A percentile compares a stretch with the other conserved stretches of the same genome.
phyloP scores from a whole-genome alignment of 2,113 vertebrate genomes.

The Ammodramus savannarum region DNA sequence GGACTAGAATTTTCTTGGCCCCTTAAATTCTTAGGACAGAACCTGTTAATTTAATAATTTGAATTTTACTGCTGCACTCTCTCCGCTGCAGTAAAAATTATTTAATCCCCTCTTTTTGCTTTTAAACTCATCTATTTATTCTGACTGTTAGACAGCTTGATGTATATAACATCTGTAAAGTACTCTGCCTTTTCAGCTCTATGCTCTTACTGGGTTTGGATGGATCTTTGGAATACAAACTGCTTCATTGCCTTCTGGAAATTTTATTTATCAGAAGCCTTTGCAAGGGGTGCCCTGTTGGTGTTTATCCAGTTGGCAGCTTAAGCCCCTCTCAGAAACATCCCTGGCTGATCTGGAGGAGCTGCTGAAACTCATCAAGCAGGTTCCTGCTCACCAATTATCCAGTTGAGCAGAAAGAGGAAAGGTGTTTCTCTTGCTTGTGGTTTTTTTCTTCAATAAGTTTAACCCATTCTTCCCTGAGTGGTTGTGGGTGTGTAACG shows the following conservation, averaged over 20 bases:
- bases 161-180: not conserved
- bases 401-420: conserved; percentile 39
- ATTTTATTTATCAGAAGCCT: not conserved
- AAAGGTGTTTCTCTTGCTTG: conserved; percentile 45
- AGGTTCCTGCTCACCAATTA: conserved; percentile 57
- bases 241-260: not conserved
- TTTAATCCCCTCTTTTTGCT: not conserved
- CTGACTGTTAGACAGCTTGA: not conserved
- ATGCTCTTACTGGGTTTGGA: not conserved
- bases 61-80: not conserved
- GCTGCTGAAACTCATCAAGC: conserved; percentile 60
- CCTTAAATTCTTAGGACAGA: not conserved
- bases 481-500: fast-evolving
- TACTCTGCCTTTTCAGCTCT: not conserved
- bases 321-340: not conserved
- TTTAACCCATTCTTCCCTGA: not conserved
- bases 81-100: not conserved
- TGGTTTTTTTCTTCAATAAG: not conserved
- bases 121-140: not conserved
- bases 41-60: not conserved
- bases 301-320: conserved; percentile 5
- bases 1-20: not conserved
- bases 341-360: conserved; percentile 12
- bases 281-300: not conserved
- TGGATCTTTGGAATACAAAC: not conserved